Conservation (phyloP, 2,888 invertebrate species). For the Galerucella pusilla region DNA sequence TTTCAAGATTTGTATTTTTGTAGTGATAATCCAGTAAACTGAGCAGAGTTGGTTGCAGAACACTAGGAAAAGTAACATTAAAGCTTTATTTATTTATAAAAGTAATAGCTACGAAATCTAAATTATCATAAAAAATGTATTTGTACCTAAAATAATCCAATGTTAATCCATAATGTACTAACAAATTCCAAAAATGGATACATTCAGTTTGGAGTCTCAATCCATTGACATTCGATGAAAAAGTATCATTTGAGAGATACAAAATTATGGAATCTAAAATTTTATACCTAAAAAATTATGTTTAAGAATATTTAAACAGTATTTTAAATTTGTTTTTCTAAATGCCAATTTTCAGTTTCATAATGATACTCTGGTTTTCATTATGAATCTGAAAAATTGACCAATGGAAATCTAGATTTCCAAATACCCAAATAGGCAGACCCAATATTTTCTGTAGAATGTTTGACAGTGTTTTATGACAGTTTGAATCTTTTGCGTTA, state of each 20-base stretch:
- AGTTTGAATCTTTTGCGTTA: too few species aligned
- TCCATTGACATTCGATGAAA: slow-evolving; percentile 67
- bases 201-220: slow-evolving; percentile 74
- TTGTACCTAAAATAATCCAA: slow-evolving; percentile 64
- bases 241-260: slow-evolving; percentile 69
- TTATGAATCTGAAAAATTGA: too few species aligned
- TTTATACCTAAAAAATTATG: slow-evolving; percentile 61
- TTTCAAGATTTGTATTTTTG: slow-evolving; percentile 68
- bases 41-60: slow-evolving; percentile 68
- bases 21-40: slow-evolving; percentile 71
- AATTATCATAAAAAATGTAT: neutral
- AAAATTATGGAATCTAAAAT: slow-evolving; percentile 69
- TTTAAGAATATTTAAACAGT: slow-evolving; percentile 12
- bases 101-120: neutral
- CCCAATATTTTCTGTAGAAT: too few species aligned
- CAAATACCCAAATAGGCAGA: too few species aligned
- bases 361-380: too few species aligned
- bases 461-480: too few species aligned
- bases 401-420: too few species aligned
- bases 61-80: slow-evolving; percentile 54
- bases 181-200: slow-evolving; percentile 69
- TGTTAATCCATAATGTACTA: slow-evolving; percentile 68
- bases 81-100: neutral
- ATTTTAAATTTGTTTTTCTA: neutral
- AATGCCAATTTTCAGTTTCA: too few species aligned